Evolutionary conservation across 2,797 vertebrate species (phyloP).

Genomic region (Cossypha dichroa): DNA sequence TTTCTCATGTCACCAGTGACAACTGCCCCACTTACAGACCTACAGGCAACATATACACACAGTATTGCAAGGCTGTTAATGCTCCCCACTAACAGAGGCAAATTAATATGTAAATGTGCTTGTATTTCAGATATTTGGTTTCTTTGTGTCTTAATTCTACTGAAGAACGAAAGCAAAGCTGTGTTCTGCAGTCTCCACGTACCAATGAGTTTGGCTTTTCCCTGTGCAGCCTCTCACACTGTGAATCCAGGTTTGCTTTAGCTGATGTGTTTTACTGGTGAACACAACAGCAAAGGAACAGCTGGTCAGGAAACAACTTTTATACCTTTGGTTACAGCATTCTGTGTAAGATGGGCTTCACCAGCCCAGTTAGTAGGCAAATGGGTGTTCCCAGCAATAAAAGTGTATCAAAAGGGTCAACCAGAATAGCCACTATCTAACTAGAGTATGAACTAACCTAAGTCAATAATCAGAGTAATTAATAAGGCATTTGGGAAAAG

Average conservation of each 20-base stretch:
- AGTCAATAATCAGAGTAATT: slow-evolving; percentile 46
- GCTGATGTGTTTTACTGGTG: neutral
- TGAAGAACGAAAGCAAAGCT: neutral
- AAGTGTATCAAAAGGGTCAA: neutral
- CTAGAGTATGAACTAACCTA: neutral
- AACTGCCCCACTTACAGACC: neutral
- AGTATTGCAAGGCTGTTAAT: neutral
- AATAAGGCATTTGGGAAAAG: slow-evolving; percentile 13
- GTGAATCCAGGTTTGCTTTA: neutral
- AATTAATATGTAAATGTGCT: neutral
- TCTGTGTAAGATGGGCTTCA: neutral
- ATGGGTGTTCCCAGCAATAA: neutral
- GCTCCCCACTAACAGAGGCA: neutral
- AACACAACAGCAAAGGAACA: neutral
- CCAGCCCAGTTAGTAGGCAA: neutral
- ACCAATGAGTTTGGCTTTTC: neutral
- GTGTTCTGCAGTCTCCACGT: neutral
- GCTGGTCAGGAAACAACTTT: neutral
- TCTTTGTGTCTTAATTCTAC: neutral
- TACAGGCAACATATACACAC: neutral
- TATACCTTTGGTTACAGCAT: neutral
- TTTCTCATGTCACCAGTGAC: neutral
- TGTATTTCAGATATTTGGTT: neutral
- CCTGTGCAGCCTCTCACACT: neutral
- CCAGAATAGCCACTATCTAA: slow-evolving; percentile 15